Evolutionary conservation across 1,140 invertebrate species (phyloP).

Genomic region (Achroia grisella): DNA sequence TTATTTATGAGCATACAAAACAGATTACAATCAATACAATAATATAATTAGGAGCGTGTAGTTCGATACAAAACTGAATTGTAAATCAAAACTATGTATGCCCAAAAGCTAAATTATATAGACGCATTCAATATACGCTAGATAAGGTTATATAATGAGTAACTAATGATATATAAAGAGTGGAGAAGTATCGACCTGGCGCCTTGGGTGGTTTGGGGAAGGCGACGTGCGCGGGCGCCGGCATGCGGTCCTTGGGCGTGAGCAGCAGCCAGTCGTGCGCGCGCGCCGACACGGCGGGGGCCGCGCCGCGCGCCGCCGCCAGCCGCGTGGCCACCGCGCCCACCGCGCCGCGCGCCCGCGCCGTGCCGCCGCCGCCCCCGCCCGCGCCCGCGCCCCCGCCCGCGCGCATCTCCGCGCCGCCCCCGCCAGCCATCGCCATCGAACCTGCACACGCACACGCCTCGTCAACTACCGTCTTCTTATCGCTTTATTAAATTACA

Average conservation of each 20-base stretch:
- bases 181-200: slow-evolving; percentile 68
- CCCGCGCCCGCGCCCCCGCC: slow-evolving; percentile 74
- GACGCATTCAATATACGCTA: too few species aligned
- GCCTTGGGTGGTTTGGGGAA: slow-evolving; percentile 92
- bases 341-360: slow-evolving; percentile 77
- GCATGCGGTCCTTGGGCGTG: slow-evolving; percentile 85
- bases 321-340: slow-evolving; percentile 86
- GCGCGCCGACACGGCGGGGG: slow-evolving; percentile 75
- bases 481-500: neutral
- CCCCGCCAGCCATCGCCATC: slow-evolving; percentile 77
- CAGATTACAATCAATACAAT: too few species aligned
- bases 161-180: too few species aligned
- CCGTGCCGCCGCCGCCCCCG: slow-evolving; percentile 68
- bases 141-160: too few species aligned
- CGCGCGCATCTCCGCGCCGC: slow-evolving; percentile 76
- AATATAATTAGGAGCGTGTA: too few species aligned
- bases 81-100: too few species aligned
- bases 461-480: too few species aligned
- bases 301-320: slow-evolving; percentile 75
- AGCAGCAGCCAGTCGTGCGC: slow-evolving; percentile 90
- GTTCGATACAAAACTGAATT: too few species aligned
- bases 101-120: too few species aligned
- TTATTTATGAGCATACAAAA: too few species aligned
- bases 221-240: slow-evolving; percentile 84
- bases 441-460: slow-evolving; percentile 63